Base-by-base conservation (phyloP, 2,797 vertebrate species). In the Sciurus vulgaris region DNA sequence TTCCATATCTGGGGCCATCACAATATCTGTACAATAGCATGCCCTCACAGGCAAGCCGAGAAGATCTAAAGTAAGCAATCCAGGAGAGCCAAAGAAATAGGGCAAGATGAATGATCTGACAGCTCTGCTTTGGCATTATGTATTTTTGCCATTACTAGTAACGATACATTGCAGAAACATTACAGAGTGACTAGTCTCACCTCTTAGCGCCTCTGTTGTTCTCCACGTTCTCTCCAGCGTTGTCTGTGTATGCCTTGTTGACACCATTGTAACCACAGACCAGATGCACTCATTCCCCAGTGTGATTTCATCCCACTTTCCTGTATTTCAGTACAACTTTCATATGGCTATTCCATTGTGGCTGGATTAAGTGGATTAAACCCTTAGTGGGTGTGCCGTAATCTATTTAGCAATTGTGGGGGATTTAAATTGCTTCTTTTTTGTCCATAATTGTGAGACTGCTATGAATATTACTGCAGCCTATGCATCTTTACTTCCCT, bases 371-470 rank as follows among this genome's bases (percentile, higher is more conserved):
- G 30, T 61, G 65, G 35, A 56, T 93, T 41, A 49, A 92, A 83
- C 74, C 28, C 67, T 82, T 92, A 78, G 38, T 88, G 70, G 35
- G 38, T 88, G 54, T 73, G 11, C 83, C 47, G 15, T 87, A 33
- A 97, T 92, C 44, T 59, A n/a, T 94, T 94, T 93, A 97, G 94
- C 47, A 33, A 76, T 61, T 38, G 33, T 85, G 86, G 61, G 35
- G 24, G 88, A 51, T 93, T 95, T 90, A 91, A 78, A 84, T 81
- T 51, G 69, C 28, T 84, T 82, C 79, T 51, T 82, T 13, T 22
- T 86, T 94, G 72, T 56, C 59, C 84, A 18, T 91, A 69, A 92
- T 67, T 38, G 8, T 73, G 63, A 86, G 41, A 26, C 59, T 41
- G n/a, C 51, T 77, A 22, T 73, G 47, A 95, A 41, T 33, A 93